phyloP scores from a whole-genome alignment of 2,888 invertebrate genomes.

The Ormyrus thymus region DNA sequence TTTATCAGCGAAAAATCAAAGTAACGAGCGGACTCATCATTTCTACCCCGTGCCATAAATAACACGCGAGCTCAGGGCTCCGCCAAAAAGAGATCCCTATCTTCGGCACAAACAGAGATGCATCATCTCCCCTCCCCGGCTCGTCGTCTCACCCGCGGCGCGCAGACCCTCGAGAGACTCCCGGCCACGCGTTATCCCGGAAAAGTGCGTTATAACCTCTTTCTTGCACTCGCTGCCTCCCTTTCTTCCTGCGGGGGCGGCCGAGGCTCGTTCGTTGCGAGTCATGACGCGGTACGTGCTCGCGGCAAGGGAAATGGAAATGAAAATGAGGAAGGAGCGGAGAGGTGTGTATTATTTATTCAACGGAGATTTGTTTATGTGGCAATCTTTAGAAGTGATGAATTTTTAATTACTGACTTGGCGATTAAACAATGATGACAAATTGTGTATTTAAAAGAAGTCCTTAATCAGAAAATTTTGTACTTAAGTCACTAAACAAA shows the following conservation, averaged over 20 bases:
- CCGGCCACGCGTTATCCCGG: constrained; percentile 56
- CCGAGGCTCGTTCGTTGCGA: constrained; percentile 65
- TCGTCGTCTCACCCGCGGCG: constrained; percentile 46
- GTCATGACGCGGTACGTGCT: constrained; percentile 16
- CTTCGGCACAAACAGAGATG: constrained; percentile 47
- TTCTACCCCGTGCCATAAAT: constrained; percentile 23
- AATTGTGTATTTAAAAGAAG: too few relatives aligned
- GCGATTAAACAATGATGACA: too few relatives aligned
- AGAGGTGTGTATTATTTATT: too few relatives aligned
- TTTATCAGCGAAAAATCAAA: constrained; percentile 38
- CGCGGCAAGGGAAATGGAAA: too few relatives aligned
- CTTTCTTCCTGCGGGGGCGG: not conserved
- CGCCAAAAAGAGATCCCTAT: constrained; percentile 33
- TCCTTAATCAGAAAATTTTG: too few relatives aligned
- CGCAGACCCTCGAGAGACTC: constrained; percentile 44
- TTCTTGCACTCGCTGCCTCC: constrained; percentile 28
- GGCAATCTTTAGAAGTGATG: too few relatives aligned
- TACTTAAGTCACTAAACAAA: too few relatives aligned
- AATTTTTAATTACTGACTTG: too few relatives aligned
- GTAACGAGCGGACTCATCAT: constrained; percentile 24
- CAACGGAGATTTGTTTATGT: too few relatives aligned
- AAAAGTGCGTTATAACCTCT: constrained; percentile 55
- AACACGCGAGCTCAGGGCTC: not conserved
- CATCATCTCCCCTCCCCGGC: constrained; percentile 36
- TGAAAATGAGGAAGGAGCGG: too few relatives aligned